These are phyloP conservation scores for Phyllopteryx taeniolatus DNA, from an alignment of 2,113 vertebrate species.

Conservation along the genomic window DNA sequence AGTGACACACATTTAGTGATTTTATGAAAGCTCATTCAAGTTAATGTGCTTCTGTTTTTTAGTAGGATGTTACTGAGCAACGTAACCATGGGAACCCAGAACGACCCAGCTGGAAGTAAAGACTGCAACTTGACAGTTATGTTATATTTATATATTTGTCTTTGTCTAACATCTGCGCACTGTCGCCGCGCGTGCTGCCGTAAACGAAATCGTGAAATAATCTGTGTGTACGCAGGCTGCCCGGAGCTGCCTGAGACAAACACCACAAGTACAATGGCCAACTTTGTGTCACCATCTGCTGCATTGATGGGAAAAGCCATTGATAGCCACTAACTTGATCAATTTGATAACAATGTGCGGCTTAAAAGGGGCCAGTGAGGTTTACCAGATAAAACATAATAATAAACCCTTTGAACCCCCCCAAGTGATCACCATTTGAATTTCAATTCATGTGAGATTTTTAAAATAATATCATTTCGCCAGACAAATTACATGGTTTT, in stretches of 20 bases:
- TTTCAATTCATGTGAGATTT: too few species aligned
- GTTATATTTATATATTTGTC: conserved; percentile 14
- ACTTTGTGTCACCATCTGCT: conserved; percentile 46
- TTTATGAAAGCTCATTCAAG: conserved; percentile 49
- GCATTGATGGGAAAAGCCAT: conserved; percentile 24
- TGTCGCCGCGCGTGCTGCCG: conserved; percentile 5
- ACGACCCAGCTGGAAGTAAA: background rate
- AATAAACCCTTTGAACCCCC: background rate
- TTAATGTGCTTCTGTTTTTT: conserved; percentile 27
- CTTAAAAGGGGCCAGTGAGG: background rate
- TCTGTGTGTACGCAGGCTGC: conserved; percentile 4
- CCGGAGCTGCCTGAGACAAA: conserved; percentile 32
- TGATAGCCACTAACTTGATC: conserved; percentile 33
- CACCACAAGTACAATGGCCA: conserved; percentile 24
- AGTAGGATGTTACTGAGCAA: background rate
- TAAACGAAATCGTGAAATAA: conserved; percentile 5
- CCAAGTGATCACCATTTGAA: too few species aligned
- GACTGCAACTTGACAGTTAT: conserved; percentile 3
- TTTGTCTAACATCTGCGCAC: conserved; percentile 12
- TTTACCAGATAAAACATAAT: background rate
- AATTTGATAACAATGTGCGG: conserved; percentile 7
- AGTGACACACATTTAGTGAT: conserved; percentile 26
- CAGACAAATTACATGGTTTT: background rate
- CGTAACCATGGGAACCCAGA: background rate
- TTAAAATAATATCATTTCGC: background rate